Percentiles rank a stretch among this genome's conserved stretches.
These are phyloP conservation scores for Glandiceps talaboti DNA, from an alignment of 53 echinoderm and acorn worm species.

Conservation along the genomic window DNA sequence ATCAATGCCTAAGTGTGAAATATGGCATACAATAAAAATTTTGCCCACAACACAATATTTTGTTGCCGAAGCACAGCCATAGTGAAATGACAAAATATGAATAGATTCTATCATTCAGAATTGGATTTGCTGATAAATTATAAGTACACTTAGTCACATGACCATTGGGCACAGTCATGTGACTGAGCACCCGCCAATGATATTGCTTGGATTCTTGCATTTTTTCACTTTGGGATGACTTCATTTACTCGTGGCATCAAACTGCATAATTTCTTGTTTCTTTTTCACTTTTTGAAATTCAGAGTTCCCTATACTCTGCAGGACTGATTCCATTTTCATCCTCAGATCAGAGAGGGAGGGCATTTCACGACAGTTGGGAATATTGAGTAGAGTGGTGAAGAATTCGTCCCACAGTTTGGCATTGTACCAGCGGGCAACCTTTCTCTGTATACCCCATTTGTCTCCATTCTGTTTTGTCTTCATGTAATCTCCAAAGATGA, in stretches of 20 bases:
- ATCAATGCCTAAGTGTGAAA: no score
- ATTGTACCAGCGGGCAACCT: slow-evolving; percentile 13
- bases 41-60: no score
- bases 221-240: no score
- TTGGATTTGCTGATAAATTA: no score
- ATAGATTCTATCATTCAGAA: no score
- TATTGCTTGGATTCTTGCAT: no score
- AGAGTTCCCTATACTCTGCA: not conserved
- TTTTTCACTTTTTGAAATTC: not conserved
- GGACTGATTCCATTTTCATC: slow-evolving; percentile 26
- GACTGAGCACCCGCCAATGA: no score
- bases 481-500: slow-evolving; percentile 89
- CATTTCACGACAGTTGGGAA: slow-evolving; percentile 69
- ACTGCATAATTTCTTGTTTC: not conserved
- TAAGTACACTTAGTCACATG: no score
- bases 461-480: slow-evolving; percentile 45
- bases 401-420: slow-evolving; percentile 53
- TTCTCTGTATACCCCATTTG: slow-evolving; percentile 46
- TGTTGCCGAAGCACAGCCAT: no score
- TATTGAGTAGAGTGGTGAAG: slow-evolving; percentile 64
- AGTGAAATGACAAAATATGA: no score
- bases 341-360: slow-evolving; percentile 39
- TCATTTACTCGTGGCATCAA: not conserved
- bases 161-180: no score
- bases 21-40: no score